Percentiles rank a stretch among this genome's conserved stretches.
Evolutionary conservation across 92 coral and sea anemone species (phyloP).

Genomic region (Nematostella vectensis): DNA sequence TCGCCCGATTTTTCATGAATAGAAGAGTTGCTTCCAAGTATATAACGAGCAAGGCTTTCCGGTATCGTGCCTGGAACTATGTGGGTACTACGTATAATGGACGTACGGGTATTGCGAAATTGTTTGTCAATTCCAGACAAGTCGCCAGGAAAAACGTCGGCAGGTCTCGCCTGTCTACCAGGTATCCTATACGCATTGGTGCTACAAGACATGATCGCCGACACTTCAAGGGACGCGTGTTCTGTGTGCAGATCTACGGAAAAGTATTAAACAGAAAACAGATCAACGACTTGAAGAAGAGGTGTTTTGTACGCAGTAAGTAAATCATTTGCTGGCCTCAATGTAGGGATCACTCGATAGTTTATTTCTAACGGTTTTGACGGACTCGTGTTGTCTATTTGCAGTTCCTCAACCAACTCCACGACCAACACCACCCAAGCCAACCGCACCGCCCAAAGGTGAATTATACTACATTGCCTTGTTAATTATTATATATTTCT

Average conservation of each 20-base stretch:
- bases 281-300: conserved; percentile 27
- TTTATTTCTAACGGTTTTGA: too few species aligned
- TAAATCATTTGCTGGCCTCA: too few species aligned
- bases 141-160: conserved; percentile 37
- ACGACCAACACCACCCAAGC: neutral
- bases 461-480: too few species aligned
- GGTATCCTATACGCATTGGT: conserved; percentile 57
- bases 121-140: conserved; percentile 51
- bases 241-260: conserved; percentile 52
- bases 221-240: conserved; percentile 50
- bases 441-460: neutral
- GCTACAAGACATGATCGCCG: conserved; percentile 44
- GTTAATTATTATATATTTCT: too few species aligned
- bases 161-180: conserved; percentile 44
- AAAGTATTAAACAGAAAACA: conserved; percentile 29
- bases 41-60: conserved; percentile 22
- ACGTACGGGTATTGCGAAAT: conserved; percentile 39
- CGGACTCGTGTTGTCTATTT: too few species aligned
- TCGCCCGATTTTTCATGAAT: conserved; percentile 48
- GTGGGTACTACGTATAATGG: conserved; percentile 44
- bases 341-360: too few species aligned
- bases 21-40: conserved; percentile 33
- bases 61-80: conserved; percentile 54
- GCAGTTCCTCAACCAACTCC: neutral
- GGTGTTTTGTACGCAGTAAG: conserved; percentile 40